Percentiles rank a stretch among this genome's conserved stretches.
phyloP scores from a whole-genome alignment of 2,888 invertebrate species.

The Neocrepidodera transversa region DNA sequence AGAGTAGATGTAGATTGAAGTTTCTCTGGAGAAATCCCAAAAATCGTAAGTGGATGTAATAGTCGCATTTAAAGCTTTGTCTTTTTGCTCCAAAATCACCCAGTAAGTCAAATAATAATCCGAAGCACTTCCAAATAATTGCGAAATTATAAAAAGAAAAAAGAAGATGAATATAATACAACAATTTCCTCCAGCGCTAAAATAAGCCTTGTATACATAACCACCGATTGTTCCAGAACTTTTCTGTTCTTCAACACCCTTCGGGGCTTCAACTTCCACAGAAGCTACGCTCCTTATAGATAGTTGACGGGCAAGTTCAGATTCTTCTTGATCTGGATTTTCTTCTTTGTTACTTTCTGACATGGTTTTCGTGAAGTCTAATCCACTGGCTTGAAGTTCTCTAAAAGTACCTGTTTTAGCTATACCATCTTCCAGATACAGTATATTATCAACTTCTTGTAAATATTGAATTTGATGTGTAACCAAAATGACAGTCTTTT shows the following conservation, averaged over 20 bases:
- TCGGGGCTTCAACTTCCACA: conserved; percentile 54
- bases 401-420: conserved; percentile 70
- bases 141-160: conserved; percentile 71
- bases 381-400: conserved; percentile 73
- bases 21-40: conserved; percentile 55
- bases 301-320: conserved; percentile 55
- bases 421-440: conserved; percentile 67
- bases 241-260: conserved; percentile 66
- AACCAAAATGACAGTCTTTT: conserved; percentile 76
- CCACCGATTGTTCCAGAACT: conserved; percentile 66
- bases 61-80: conserved; percentile 30
- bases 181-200: conserved; percentile 76
- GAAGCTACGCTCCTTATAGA: conserved; percentile 65
- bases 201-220: conserved; percentile 73
- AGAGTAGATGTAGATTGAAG: conserved; percentile 57
- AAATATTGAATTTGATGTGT: conserved; percentile 79
- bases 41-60: conserved; percentile 38
- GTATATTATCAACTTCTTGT: conserved; percentile 66
- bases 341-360: conserved; percentile 63
- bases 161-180: conserved; percentile 69
- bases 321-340: conserved; percentile 37
- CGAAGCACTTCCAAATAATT: conserved; percentile 77
- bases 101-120: conserved; percentile 86
- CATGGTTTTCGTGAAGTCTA: conserved; percentile 79
- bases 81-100: conserved; percentile 61